phyloP scores from a whole-genome alignment of 2,888 invertebrate species.

The Lycaena phlaeas region DNA sequence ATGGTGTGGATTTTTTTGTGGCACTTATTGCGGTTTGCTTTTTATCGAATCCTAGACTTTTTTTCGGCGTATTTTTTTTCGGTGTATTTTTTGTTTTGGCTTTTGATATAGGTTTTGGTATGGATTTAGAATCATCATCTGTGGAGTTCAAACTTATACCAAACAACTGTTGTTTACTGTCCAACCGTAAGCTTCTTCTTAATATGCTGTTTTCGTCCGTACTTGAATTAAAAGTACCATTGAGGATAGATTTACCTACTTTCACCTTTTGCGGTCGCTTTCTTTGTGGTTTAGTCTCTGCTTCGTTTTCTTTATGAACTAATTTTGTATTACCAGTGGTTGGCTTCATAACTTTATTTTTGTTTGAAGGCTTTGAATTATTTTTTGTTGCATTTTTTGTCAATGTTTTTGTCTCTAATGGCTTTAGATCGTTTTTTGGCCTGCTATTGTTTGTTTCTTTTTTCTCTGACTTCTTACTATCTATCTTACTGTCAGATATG shows the following conservation, averaged over 20 bases:
- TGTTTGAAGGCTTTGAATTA: not conserved
- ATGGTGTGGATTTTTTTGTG: not conserved
- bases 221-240: not conserved
- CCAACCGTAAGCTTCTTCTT: not conserved
- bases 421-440: not conserved
- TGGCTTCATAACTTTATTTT: not conserved
- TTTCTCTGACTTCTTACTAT: not conserved
- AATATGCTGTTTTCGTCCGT: not conserved
- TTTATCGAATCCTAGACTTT: not conserved
- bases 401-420: not conserved
- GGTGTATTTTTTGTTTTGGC: not conserved
- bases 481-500: not conserved
- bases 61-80: not conserved
- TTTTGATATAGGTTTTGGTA: not conserved
- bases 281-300: not conserved
- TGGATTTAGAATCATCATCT: no score
- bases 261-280: not conserved
- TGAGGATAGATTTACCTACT: not conserved
- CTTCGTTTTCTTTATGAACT: no score
- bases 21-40: not conserved
- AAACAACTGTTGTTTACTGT: constrained; percentile 4
- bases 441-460: not conserved
- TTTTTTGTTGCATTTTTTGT: not conserved
- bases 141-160: not conserved
- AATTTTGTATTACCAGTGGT: no score